phyloP scores from a whole-genome alignment of 1,140 invertebrate genomes.

The Leptoteleia sp. region DNA sequence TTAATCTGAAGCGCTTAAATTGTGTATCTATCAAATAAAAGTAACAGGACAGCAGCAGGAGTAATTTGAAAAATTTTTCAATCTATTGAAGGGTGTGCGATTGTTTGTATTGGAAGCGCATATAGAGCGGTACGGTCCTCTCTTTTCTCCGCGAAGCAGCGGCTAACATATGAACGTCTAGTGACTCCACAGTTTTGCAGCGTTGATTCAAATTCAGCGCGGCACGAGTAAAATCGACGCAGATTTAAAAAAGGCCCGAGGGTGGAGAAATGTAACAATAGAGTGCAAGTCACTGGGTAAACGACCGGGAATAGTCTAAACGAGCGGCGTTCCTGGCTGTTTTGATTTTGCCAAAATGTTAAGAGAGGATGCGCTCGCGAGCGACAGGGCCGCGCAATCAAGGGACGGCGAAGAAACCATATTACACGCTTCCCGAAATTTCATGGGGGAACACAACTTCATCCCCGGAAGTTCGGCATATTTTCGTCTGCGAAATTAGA shows the following conservation, averaged over 20 bases:
- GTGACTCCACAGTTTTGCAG: slow-evolving; percentile 78
- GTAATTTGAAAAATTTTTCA: slow-evolving; percentile 70
- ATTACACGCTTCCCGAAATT: slow-evolving; percentile 62
- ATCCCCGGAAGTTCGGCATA: slow-evolving; percentile 51
- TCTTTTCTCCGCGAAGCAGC: slow-evolving; percentile 68
- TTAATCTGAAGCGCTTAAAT: slow-evolving; percentile 59
- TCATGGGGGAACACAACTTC: slow-evolving; percentile 29
- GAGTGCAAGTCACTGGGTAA: slow-evolving; percentile 81
- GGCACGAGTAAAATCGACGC: slow-evolving; percentile 70
- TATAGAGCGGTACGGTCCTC: slow-evolving; percentile 48
- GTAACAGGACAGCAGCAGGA: slow-evolving; percentile 56
- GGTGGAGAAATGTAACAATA: slow-evolving; percentile 74
- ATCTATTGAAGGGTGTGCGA: slow-evolving; percentile 66
- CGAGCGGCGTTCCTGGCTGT: slow-evolving; percentile 73
- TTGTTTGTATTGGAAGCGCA: slow-evolving; percentile 63
- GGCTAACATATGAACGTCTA: slow-evolving; percentile 80
- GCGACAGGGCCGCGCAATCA: slow-evolving; percentile 35
- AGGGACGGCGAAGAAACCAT: slow-evolving; percentile 53
- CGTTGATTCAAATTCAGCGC: slow-evolving; percentile 78
- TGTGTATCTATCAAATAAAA: slow-evolving; percentile 61
- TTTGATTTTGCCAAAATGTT: slow-evolving; percentile 74
- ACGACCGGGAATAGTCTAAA: slow-evolving; percentile 80
- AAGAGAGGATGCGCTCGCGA: slow-evolving; percentile 28
- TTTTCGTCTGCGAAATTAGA: slow-evolving; percentile 62
- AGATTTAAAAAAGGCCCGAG: slow-evolving; percentile 72